Percentiles rank a stretch among this genome's conserved stretches.
Evolutionary conservation across 1,140 invertebrate species (phyloP).

Genomic region (Hypothenemus hampei): DNA sequence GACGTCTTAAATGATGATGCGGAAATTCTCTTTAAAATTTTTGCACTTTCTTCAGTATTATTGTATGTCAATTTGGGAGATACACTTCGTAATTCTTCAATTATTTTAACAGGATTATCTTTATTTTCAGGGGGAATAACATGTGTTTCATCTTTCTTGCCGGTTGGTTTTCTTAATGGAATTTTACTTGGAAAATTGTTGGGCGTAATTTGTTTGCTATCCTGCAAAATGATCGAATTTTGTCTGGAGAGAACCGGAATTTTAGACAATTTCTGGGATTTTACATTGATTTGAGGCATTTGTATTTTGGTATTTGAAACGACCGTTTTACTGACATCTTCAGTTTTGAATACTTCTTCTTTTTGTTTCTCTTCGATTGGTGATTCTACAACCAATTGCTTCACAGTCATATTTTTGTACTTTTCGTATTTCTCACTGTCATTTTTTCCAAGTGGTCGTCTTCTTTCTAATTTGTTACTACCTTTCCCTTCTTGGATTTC

Average conservation of each 20-base stretch:
- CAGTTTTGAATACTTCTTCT: constrained; percentile 6
- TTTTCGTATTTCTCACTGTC: constrained; percentile 27
- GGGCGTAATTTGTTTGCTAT: constrained; percentile 30
- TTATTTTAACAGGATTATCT: constrained; percentile 8
- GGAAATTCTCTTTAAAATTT: constrained; percentile 24
- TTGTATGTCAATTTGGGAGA: constrained; percentile 12
- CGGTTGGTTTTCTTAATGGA: constrained; percentile 32
- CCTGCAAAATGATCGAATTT: constrained; percentile 33
- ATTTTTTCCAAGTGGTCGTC: constrained; percentile 21
- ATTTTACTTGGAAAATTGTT: constrained; percentile 36
- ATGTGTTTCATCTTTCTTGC: constrained; percentile 3
- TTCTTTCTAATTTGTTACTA: constrained; percentile 19
- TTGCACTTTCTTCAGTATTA: constrained; percentile 18
- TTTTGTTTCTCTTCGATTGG: constrained; percentile 25
- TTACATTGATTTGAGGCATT: constrained; percentile 39
- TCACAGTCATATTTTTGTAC: constrained; percentile 24
- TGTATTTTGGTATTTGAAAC: constrained; percentile 37
- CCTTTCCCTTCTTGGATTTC: neutral
- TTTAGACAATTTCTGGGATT: constrained; percentile 35
- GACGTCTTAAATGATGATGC: constrained; percentile 35
- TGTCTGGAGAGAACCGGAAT: constrained; percentile 40
- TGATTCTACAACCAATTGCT: constrained; percentile 1
- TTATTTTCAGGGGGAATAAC: neutral
- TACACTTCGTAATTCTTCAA: constrained; percentile 7
- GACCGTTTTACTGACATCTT: constrained; percentile 1